Conservation (phyloP, 2,888 invertebrate genomes). For the Eledona agricola region DNA sequence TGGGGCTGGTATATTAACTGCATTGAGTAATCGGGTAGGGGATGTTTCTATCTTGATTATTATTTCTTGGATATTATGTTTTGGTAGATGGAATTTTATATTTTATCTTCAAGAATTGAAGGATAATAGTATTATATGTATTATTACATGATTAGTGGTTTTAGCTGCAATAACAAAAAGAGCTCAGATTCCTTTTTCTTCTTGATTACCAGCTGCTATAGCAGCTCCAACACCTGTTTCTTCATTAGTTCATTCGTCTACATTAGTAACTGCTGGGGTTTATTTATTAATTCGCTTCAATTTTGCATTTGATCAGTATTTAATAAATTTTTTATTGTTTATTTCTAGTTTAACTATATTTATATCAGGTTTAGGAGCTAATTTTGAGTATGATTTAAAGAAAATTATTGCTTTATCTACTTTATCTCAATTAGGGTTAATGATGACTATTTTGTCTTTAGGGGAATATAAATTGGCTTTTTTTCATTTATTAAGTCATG, state of each 20-base stretch:
- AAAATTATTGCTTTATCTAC: constrained; percentile 80
- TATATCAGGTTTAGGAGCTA: constrained; percentile 69
- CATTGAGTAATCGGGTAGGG: constrained; percentile 77
- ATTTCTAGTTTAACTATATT: constrained; percentile 69
- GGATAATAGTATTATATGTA: constrained; percentile 61
- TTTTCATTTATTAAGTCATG: constrained; percentile 78
- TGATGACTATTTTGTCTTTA: constrained; percentile 67
- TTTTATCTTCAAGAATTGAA: constrained; percentile 62
- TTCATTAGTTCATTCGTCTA: constrained; percentile 77
- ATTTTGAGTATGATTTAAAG: constrained; percentile 76
- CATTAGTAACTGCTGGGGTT: constrained; percentile 75
- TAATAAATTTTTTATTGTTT: constrained; percentile 67
- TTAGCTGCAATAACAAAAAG: constrained; percentile 77
- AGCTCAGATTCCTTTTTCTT: constrained; percentile 83
- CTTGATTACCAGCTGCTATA: constrained; percentile 79
- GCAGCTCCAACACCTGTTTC: constrained; percentile 79
- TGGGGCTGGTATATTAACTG: constrained; percentile 77
- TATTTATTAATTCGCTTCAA: constrained; percentile 78
- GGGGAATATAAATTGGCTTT: constrained; percentile 67
- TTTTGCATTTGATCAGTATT: constrained; percentile 61
- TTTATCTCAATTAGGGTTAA: constrained; percentile 78
- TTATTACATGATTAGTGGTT: constrained; percentile 63
- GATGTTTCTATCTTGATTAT: constrained; percentile 72
- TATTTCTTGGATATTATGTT: constrained; percentile 54
- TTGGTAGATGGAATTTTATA: constrained; percentile 56